Evolutionary conservation across 23 tunicate species (phyloP).

Genomic region (Phallusia fumigata): DNA sequence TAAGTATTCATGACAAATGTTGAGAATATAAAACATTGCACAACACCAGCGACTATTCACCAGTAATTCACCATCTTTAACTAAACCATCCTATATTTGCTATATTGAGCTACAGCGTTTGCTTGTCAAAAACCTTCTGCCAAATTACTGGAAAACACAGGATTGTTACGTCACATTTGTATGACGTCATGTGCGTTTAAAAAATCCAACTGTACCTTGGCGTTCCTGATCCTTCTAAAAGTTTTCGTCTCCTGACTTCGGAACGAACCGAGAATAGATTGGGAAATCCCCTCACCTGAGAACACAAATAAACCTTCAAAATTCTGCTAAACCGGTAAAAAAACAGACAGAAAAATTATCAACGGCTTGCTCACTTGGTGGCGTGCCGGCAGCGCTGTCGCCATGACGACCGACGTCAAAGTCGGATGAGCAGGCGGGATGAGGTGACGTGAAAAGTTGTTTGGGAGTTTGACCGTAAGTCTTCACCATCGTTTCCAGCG

Average conservation of each 20-base stretch:
- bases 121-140: too few relatives aligned
- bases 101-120: too few relatives aligned
- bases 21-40: too few relatives aligned
- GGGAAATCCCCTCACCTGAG: constrained; percentile 19
- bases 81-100: too few relatives aligned
- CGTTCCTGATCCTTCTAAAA: constrained; percentile 16
- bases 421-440: constrained; percentile 34
- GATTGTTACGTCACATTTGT: too few relatives aligned
- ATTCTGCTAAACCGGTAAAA: background rate
- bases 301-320: background rate
- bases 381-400: constrained; percentile 15
- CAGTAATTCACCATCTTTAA: too few relatives aligned
- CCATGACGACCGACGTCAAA: constrained; percentile 15
- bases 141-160: too few relatives aligned
- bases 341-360: background rate
- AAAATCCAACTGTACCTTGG: constrained; percentile 23
- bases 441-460: constrained; percentile 76
- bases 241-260: constrained; percentile 28
- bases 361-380: constrained; percentile 1
- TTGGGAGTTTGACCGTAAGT: constrained; percentile 99
- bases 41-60: too few relatives aligned
- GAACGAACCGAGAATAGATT: constrained; percentile 29
- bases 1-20: too few relatives aligned
- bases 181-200: too few relatives aligned
- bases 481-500: constrained; percentile 97